Evolutionary conservation across 2,797 vertebrate genomes (phyloP), one percentile per base, ranked within the genome.

Genomic region (Percopsis omiscomaycus): DNA sequence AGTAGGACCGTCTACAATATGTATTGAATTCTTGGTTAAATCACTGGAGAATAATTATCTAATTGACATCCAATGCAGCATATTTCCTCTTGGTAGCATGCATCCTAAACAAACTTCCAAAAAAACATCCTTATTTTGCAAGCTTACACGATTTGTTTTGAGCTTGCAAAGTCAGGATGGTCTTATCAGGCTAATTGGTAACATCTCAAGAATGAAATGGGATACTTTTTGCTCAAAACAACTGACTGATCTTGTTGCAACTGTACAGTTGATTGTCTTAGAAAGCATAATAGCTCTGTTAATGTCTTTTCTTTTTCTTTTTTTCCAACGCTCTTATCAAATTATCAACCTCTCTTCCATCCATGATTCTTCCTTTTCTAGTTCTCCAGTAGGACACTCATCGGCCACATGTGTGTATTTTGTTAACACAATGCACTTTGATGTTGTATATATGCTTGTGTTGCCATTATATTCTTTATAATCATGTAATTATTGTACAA

Each of bases 341-440:
- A 45, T 59, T 11, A 10, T 27, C 56, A 52, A 28, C 51, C 22
- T 11, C 27, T 37, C 55, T 22, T 22, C 30, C 14, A 52, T 29
- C 28, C 16, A 10, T 32, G 46, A 77, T 30, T 49, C 16, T 63
- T 65, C 51, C 22, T 68, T 69, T 64, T 60, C 44, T 4, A 44
- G 22, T 65, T 13, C 42, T 73, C 37, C 55, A 53, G n/a, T 66
- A 11, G 32, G 58, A 61, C 79, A 50, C 64, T 78, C 42, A 71
- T 46, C 70, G 64, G 78, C 61, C 44, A 44, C 71, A 71, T 64
- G 55, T 73, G 53, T 77, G 66, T 27, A 76, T 79, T 82, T 52
- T 77, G 68, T 81, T 80, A 79, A 82, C 78, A 85, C 80, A 75
- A 83, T 89, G 91, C 89, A 92, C 89, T 92, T 91, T 87, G 76